A percentile compares a stretch with the other conserved stretches of the same genome.
Evolutionary conservation across 2,113 vertebrate genomes (phyloP).

Genomic region (Syrmaticus mikado): DNA sequence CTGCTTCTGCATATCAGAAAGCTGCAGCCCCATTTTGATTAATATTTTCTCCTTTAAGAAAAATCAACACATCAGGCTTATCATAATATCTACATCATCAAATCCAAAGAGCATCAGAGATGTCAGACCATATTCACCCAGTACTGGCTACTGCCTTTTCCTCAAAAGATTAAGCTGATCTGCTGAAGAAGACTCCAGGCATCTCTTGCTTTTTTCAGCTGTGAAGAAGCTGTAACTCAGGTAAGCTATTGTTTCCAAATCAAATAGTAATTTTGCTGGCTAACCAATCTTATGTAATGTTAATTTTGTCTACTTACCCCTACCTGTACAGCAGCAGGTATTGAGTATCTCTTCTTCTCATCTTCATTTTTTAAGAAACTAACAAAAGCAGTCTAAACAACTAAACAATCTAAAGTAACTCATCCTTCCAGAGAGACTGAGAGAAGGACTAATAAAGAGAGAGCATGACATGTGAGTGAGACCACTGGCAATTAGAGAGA

Average conservation of each 20-base stretch:
- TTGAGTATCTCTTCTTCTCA: not conserved
- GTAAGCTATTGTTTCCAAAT: not conserved
- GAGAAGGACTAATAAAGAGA: not conserved
- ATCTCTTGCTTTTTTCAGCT: not conserved
- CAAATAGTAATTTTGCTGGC: not conserved
- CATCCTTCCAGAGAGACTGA: not conserved
- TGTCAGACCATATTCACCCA: not conserved
- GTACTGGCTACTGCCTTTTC: not conserved
- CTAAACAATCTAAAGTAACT: not conserved
- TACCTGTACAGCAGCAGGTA: not conserved
- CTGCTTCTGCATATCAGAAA: not conserved
- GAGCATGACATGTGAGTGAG: not conserved
- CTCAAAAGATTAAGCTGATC: rapidly evolving
- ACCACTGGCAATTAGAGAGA: not conserved
- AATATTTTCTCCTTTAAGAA: not conserved
- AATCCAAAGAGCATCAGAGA: not conserved
- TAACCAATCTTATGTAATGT: rapidly evolving
- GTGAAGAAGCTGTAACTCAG: not conserved
- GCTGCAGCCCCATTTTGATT: not conserved
- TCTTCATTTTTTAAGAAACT: not conserved
- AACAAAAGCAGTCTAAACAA: not conserved
- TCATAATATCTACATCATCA: not conserved
- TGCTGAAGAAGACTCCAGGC: not conserved
- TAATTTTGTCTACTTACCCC: not conserved
- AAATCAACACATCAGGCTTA: not conserved